Evolutionary conservation across 2,888 invertebrate genomes (phyloP), one percentile per base, ranked within the genome.

Genomic region (Furcula furcula): DNA sequence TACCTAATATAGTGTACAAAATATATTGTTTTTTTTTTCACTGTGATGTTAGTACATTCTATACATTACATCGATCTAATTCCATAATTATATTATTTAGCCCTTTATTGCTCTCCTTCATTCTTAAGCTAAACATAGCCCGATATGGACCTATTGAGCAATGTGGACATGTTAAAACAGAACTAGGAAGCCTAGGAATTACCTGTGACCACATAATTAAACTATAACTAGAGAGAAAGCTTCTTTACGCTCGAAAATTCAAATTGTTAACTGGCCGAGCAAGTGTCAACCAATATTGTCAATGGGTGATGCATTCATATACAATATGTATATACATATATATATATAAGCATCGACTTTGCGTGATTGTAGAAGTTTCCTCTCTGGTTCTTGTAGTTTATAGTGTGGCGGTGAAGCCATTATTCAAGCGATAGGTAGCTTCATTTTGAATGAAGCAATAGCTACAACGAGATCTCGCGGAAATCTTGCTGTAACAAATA

Each of bases 141-240:
- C 82, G 58, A 56, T 40, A 49, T 55, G 74, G 76, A 80, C 77
- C 60, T 70, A 86, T 88, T 88, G 88, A 88, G 88, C 88, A 88
- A 88, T 66, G 74, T 82, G 85, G 86, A 85, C 85, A 78, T 69
- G 75, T 75, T 67, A 71, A 64, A 68, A 70, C 64, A 68, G 68
- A 71, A 64, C 65, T 74, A 72, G 65, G 59, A 63, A 68, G 66
- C 56, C 61, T 71, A 73, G 58, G 35, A 43, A 52, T 46, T 56
- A 50, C 52, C 57, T 53, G 46, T 45, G 57, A 46, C 46, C n/a
- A 37, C 49, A 35, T 50, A n/a, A n/a, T n/a, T n/a, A n/a, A n/a
- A n/a, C n/a, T n/a, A n/a, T n/a, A n/a, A n/a, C n/a, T n/a, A n/a
- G n/a, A n/a, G n/a, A n/a, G n/a, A n/a, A n/a, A n/a, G n/a, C n/a